Percentiles rank a stretch among this genome's conserved stretches.
These are phyloP conservation scores for Nyctalus aviator DNA, from an alignment of 2,797 vertebrate genomes.

Conservation along the genomic window DNA sequence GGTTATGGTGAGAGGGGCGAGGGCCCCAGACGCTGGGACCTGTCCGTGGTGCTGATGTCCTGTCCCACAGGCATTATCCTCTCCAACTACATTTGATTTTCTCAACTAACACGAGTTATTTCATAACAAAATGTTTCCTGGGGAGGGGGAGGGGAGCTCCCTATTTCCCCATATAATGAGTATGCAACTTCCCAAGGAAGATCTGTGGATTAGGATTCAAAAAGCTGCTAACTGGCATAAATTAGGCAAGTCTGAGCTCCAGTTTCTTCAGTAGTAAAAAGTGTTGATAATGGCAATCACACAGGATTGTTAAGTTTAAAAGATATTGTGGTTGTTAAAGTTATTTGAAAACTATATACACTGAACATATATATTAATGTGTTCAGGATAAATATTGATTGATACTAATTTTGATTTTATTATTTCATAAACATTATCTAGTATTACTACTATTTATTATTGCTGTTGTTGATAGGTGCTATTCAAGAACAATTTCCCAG, in stretches of 20 bases:
- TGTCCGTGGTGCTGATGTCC: constrained; percentile 70
- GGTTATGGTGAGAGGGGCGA: not conserved
- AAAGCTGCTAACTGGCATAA: constrained; percentile 20
- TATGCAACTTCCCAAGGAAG: not conserved
- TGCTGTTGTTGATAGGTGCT: constrained; percentile 2
- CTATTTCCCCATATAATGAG: not conserved
- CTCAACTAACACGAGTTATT: constrained; percentile 15
- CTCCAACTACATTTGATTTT: constrained; percentile 40
- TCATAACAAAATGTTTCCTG: not conserved
- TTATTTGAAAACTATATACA: constrained; percentile 51
- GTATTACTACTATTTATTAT: not conserved
- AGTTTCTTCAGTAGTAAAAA: constrained; percentile 2
- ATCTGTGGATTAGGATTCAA: constrained; percentile 17
- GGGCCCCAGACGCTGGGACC: rapidly evolving
- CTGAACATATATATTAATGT: not conserved
- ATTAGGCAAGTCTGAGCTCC: constrained; percentile 15
- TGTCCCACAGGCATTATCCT: not conserved
- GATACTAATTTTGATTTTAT: constrained; percentile 29
- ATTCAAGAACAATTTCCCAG: constrained; percentile 33
- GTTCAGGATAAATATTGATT: constrained; percentile 19
- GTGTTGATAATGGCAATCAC: not conserved
- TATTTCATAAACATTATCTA: constrained; percentile 44
- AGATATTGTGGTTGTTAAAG: constrained; percentile 22
- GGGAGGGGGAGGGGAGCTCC: too few species aligned
- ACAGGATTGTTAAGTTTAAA: not conserved